Conservation (phyloP, 2,888 invertebrate genomes). For the Orchestes rusci region DNA sequence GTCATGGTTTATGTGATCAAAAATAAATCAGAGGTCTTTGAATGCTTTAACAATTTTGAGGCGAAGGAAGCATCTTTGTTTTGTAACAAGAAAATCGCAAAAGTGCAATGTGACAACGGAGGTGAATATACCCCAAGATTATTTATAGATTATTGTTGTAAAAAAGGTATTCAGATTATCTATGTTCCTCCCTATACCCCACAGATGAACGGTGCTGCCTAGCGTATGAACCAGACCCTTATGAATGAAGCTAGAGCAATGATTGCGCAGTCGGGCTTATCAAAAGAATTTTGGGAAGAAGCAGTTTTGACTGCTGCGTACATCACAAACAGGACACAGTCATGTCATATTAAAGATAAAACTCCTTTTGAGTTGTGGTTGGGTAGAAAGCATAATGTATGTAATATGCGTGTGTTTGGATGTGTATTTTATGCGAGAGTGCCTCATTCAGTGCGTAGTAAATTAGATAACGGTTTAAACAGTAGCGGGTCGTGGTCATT, state of each 20-base stretch:
- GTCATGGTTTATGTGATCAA: not conserved
- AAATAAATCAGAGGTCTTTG: not conserved
- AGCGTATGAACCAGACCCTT: conserved; percentile 19
- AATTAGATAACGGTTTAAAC: not conserved
- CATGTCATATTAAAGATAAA: not conserved
- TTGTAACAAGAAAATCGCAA: not conserved
- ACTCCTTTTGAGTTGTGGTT: not conserved
- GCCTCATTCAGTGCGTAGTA: not conserved
- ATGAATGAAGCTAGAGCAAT: conserved; percentile 17
- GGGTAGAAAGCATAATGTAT: not conserved
- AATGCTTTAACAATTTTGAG: not conserved
- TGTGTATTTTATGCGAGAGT: not conserved
- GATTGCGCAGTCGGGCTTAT: conserved; percentile 16
- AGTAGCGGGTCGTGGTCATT: too few species aligned
- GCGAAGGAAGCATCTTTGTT: not conserved
- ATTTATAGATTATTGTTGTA: not conserved
- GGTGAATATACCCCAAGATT: not conserved
- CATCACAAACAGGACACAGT: conserved; percentile 5
- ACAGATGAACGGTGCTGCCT: conserved; percentile 18
- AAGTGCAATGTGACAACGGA: not conserved
- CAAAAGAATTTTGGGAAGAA: conserved; percentile 16
- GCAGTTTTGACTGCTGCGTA: conserved; percentile 17
- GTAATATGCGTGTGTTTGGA: not conserved
- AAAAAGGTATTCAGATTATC: conserved; percentile 10
- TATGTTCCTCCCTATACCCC: conserved; percentile 18